Percentiles rank a stretch among this genome's conserved stretches.
These are phyloP conservation scores for Nymphalis c-album DNA, from an alignment of 2,888 invertebrate genomes.

Conservation along the genomic window DNA sequence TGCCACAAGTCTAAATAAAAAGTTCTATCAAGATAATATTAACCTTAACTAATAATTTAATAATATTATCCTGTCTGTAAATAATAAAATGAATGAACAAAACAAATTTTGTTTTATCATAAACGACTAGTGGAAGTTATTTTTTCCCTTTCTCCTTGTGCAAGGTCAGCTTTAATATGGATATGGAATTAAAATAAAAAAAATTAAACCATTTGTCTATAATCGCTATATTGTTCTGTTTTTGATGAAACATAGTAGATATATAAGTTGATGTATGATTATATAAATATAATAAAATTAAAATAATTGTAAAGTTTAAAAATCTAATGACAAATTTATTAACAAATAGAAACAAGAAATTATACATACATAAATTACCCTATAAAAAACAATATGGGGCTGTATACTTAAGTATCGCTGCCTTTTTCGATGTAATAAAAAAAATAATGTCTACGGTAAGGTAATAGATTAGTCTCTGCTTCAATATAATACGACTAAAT, in stretches of 20 bases:
- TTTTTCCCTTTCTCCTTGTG: neutral
- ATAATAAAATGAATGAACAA: too few relatives aligned
- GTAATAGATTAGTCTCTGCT: constrained; percentile 24
- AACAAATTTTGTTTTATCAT: too few relatives aligned
- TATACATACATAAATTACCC: neutral
- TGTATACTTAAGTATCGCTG: neutral
- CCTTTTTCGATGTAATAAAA: neutral
- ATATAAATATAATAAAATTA: too few relatives aligned
- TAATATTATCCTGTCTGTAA: too few relatives aligned
- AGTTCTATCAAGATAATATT: too few relatives aligned
- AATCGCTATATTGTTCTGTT: too few relatives aligned
- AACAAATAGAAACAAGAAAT: neutral
- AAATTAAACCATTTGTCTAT: too few relatives aligned
- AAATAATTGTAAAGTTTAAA: too few relatives aligned
- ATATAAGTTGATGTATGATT: too few relatives aligned
- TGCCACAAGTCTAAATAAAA: too few relatives aligned
- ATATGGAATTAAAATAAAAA: neutral
- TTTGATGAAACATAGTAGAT: too few relatives aligned
- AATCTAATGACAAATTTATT: neutral
- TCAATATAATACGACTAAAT: constrained; percentile 48
- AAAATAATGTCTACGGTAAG: constrained; percentile 23
- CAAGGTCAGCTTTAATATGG: neutral
- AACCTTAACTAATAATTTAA: too few relatives aligned
- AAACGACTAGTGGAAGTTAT: neutral
- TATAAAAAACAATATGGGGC: neutral